Conservation (phyloP, 1,140 invertebrate genomes). For the Dysdera silvatica region DNA sequence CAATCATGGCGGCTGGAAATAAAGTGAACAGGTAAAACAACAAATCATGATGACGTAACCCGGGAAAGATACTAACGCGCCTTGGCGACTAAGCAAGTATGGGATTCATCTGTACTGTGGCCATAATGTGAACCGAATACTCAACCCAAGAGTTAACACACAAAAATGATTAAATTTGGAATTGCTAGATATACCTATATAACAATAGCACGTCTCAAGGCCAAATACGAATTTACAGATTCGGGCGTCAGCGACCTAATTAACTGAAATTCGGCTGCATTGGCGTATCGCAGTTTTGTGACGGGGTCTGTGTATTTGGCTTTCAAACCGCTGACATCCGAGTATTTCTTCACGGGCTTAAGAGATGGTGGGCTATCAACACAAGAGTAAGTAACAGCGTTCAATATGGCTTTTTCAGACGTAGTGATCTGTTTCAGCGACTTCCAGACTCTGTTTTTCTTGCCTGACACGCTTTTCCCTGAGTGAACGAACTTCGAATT, state of each 20-base stretch:
- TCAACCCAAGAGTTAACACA: neutral
- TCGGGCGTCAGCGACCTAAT: conserved; percentile 78
- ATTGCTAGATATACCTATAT: neutral
- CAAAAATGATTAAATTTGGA: conserved; percentile 32
- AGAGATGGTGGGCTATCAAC: conserved; percentile 78
- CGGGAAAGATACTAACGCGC: no score
- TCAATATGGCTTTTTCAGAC: conserved; percentile 39
- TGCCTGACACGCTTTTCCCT: conserved; percentile 33
- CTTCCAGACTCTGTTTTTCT: conserved; percentile 43
- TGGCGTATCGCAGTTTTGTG: conserved; percentile 74
- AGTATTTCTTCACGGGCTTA: conserved; percentile 24
- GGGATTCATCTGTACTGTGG: no score
- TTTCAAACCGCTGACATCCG: conserved; percentile 44
- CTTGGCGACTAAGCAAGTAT: no score
- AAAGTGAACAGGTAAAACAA: no score
- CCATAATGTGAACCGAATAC: neutral
- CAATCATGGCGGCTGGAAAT: no score
- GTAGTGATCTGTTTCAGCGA: conserved; percentile 41
- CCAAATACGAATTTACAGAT: conserved; percentile 77
- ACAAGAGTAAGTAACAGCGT: conserved; percentile 48
- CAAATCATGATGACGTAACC: no score
- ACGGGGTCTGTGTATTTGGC: conserved; percentile 84
- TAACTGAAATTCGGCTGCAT: conserved; percentile 73
- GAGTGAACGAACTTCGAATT: conserved; percentile 12
- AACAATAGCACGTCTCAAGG: conserved; percentile 71